A percentile compares a stretch with the other conserved stretches of the same genome.
Conservation (phyloP, 2,888 invertebrate genomes). For the Adela reaumurella region DNA sequence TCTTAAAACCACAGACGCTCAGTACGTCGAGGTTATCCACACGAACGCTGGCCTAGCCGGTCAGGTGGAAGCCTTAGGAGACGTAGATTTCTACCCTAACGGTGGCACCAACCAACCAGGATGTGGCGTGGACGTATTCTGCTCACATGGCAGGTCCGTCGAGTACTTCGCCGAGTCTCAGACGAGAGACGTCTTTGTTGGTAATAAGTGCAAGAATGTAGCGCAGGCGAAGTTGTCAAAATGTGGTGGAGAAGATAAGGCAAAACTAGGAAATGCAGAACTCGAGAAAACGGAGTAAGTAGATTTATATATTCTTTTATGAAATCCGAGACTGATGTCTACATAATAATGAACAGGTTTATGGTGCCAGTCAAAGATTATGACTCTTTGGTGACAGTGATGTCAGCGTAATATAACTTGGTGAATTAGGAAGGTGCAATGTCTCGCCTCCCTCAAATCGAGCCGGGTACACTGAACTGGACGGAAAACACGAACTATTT, state of each 20-base stretch:
- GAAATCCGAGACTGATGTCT: too few relatives aligned
- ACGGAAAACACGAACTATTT: too few relatives aligned
- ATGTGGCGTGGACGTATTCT: constrained; percentile 10
- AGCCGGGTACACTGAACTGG: too few relatives aligned
- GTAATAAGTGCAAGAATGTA: constrained; percentile 8
- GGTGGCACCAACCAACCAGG: constrained; percentile 14
- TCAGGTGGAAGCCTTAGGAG: constrained; percentile 14
- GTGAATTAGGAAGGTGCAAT: too few relatives aligned
- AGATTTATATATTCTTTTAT: too few relatives aligned
- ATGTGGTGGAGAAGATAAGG: constrained; percentile 1
- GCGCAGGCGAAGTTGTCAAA: neutral
- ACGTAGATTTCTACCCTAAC: constrained; percentile 23
- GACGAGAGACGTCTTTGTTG: constrained; percentile 9
- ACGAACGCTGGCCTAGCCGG: constrained; percentile 19
- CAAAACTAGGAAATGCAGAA: constrained; percentile 11
- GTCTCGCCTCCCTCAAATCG: too few relatives aligned
- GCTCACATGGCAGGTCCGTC: constrained; percentile 13
- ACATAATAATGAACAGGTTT: too few relatives aligned
- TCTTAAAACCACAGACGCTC: constrained; percentile 16
- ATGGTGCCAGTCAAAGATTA: too few relatives aligned
- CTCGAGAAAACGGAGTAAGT: constrained; percentile 18
- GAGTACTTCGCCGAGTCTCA: constrained; percentile 13
- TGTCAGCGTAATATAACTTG: too few relatives aligned
- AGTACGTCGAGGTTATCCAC: constrained; percentile 22
- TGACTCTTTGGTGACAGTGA: too few relatives aligned